Evolutionary conservation across 1,140 invertebrate species (phyloP), one percentile per base, ranked within the genome.

Genomic region (Caenorhabditis latens): DNA sequence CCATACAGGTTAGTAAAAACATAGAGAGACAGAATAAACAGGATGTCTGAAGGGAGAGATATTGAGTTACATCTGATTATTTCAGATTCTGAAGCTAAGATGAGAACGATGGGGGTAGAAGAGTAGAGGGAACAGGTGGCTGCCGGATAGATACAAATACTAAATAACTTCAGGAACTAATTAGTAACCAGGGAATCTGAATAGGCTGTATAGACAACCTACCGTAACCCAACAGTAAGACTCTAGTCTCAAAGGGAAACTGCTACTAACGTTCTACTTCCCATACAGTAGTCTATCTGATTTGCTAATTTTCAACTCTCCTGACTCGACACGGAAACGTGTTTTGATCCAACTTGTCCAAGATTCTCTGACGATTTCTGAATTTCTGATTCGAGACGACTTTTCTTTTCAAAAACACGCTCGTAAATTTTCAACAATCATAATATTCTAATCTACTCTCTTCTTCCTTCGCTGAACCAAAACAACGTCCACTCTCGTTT

Each of bases 1-100:
- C 84, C 84, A 50, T 84, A 84, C 61, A 84, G 84, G 84, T 84
- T 53, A 48, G 61, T 61, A 9, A n/a, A n/a, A n/a, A n/a, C n/a
- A n/a, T n/a, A n/a, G n/a, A n/a, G n/a, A n/a, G n/a, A n/a, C n/a
- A n/a, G n/a, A n/a, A n/a, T n/a, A n/a, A 58, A 21, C 16, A 58
- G 21, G 57, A 58, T 9, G n/a, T 19, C 8, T 7, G 21, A 21
- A 58, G 57, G 8, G 19, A 1, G 57, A 58, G 50, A 53, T 9
- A 58, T 19, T 5, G 14, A 14, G 50, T 53, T 11, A 53, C 50
- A 9, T 53, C 50, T 53, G 5, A 16, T 14, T 1, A 9, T 53
- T 53, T 53, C 50, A 14, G 50, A 53, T 53, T 11, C 16, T 53
- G 11, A 53, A 16, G 11, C 5, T 53, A 16, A 14, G 50, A 53